Base-by-base conservation (phyloP, 2,888 invertebrate genomes). In the Lasioglossum vierecki region DNA sequence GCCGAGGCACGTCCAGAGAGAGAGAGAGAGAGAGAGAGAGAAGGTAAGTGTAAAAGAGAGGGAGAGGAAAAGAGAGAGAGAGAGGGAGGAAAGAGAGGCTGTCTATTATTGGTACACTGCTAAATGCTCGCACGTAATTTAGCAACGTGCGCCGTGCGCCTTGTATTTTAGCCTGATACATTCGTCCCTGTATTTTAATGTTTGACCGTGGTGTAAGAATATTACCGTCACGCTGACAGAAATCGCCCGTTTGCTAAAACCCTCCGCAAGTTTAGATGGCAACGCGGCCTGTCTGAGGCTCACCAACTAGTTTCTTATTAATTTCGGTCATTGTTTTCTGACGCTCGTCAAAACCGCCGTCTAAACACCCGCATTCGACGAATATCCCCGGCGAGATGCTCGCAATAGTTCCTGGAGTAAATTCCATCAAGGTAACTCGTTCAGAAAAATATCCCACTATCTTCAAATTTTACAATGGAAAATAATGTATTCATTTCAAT, bases 101-200 rank as follows among this genome's bases (percentile, higher is more conserved):
- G 88, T 89, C 89, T 90, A 90, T 90, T 90, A 89, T 89, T 89
- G 88, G 88, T 80, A 49, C 78, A 49, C 77, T 70, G 85, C 81
- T 88, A 86, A 88, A 90, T 81, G 84, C 76, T 84, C 85, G 82
- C 83, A 73, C 88, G 87, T 90, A 88, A 90, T 89, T 90, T 82
- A 86, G 79, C 82, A 83, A 88, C 82, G 57, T 46, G 82, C 66
- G 79, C 76, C 82, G 74, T 68, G 79, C 30, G 73, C 84, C 63
- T 82, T 84, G 57, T 86, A 57, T 80, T 82, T 76, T 80, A 76
- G 66, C 46, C 82, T 68, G 78, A 85, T 87, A 85, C 83, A 83
- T 81, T 79, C 83, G 79, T 83, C 70, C 77, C 72, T 83, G 77
- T 80, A 87, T 82, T 87, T 87, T 80, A 87, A 87, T 85, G 80